Conservation (phyloP, 2,888 invertebrate genomes). For the Anodontia alba region DNA sequence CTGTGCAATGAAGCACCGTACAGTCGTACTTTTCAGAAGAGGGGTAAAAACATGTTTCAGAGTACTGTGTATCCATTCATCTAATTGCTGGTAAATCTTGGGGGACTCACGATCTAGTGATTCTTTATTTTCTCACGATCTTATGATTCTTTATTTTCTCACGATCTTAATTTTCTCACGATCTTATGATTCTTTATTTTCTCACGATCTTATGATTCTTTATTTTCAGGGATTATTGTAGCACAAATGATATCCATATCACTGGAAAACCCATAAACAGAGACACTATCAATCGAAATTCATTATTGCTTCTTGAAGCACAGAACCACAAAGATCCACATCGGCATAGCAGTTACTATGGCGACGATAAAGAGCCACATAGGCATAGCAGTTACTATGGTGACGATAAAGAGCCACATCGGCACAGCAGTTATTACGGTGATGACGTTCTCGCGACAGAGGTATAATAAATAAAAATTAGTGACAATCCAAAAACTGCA, state of each 20-base stretch:
- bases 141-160: no score
- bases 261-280: conserved; percentile 68
- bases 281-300: conserved; percentile 66
- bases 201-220: no score
- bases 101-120: no score
- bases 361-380: conserved; percentile 44
- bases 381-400: conserved; percentile 70
- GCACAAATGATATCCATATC: conserved; percentile 64
- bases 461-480: conserved; percentile 62
- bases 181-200: no score
- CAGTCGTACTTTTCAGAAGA: no score
- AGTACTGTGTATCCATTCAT: no score
- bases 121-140: no score
- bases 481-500: conserved; percentile 44
- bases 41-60: no score
- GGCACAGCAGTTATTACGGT: conserved; percentile 69
- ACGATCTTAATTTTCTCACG: no score
- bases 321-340: conserved; percentile 42
- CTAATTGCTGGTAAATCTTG: no score
- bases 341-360: conserved; percentile 27
- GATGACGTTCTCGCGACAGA: conserved; percentile 76
- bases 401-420: conserved; percentile 57
- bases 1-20: no score
- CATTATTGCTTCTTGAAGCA: conserved; percentile 68
- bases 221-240: conserved; percentile 61